Evolutionary conservation across 2,888 invertebrate species (phyloP).

Genomic region (Incurvaria masculella): DNA sequence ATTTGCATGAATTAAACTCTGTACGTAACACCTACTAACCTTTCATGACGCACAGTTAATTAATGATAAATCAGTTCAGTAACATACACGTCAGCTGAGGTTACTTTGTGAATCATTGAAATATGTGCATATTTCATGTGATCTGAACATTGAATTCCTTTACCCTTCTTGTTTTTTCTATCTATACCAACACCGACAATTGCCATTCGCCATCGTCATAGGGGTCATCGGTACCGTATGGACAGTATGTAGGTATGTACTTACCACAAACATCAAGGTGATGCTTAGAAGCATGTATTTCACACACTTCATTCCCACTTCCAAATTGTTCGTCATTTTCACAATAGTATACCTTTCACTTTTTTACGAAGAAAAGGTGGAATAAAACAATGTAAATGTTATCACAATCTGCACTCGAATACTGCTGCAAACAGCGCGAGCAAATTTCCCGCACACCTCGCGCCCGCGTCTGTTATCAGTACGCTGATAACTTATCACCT

Average conservation of each 20-base stretch:
- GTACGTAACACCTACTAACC: no score
- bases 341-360: conserved; percentile 2
- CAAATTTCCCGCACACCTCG: neutral
- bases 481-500: neutral
- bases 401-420: neutral
- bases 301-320: conserved; percentile 69
- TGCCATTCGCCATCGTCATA: no score
- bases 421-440: neutral
- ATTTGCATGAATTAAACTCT: no score
- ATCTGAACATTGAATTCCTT: no score
- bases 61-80: no score
- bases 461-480: neutral
- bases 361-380: neutral
- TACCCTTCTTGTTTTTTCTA: no score
- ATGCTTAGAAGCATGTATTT: conserved; percentile 74
- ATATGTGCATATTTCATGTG: no score
- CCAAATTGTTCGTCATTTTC: conserved; percentile 42
- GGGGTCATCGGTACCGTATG: no score
- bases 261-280: conserved; percentile 76
- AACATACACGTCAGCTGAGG: no score
- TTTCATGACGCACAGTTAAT: no score
- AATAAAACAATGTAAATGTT: neutral
- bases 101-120: no score
- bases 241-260: conserved; percentile 39
- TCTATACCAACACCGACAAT: no score